These are phyloP conservation scores for Notothenia coriiceps DNA, from an alignment of 2,113 vertebrate species.

Conservation along the genomic window DNA sequence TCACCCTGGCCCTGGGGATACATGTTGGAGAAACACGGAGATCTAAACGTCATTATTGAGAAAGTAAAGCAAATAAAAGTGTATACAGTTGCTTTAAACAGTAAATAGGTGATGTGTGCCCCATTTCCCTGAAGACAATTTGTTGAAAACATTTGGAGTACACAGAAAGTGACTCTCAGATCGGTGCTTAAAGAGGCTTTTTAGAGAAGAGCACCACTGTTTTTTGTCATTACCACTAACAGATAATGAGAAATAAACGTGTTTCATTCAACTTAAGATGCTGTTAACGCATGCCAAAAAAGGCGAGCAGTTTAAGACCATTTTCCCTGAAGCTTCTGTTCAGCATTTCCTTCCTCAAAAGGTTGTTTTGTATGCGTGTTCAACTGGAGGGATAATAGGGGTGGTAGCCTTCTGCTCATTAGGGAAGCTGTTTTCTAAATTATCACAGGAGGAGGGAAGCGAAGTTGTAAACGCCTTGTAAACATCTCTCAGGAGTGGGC, in stretches of 20 bases:
- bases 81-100: too few species aligned
- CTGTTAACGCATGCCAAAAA: conserved; percentile 19
- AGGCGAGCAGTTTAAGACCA: conserved; percentile 8
- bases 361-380: neutral
- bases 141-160: too few species aligned
- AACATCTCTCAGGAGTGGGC: neutral
- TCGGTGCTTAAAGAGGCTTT: too few species aligned
- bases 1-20: neutral
- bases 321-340: conserved; percentile 2
- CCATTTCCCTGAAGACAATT: too few species aligned
- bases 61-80: neutral
- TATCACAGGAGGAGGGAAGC: conserved; percentile 1
- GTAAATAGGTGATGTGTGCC: neutral
- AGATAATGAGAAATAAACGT: too few species aligned
- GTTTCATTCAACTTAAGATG: neutral
- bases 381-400: neutral
- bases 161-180: too few species aligned
- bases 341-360: neutral
- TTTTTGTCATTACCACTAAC: too few species aligned
- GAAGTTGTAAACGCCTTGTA: neutral
- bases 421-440: neutral
- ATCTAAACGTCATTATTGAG: neutral
- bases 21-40: neutral
- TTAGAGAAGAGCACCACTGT: too few species aligned
- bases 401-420: neutral